A percentile compares a stretch with the other conserved stretches of the same genome.
phyloP scores from a whole-genome alignment of 2,113 vertebrate species.

The Trematomus loennbergii region DNA sequence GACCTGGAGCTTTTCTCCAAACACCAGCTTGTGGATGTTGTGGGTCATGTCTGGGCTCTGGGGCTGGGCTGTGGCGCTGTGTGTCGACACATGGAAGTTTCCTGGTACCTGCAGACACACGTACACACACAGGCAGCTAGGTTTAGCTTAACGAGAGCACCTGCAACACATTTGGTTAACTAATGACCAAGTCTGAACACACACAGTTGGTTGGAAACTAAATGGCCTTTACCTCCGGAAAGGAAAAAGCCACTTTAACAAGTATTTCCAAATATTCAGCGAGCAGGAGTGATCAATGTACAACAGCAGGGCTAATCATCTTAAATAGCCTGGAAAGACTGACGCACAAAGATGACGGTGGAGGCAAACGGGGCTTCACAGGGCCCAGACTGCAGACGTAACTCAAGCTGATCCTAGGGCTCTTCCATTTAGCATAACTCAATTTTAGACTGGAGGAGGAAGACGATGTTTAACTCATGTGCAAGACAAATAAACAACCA shows the following conservation, averaged over 20 bases:
- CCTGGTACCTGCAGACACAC: slow-evolving; percentile 89
- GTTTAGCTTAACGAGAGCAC: slow-evolving; percentile 3
- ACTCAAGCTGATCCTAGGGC: slow-evolving; percentile 22
- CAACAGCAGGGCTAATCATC: slow-evolving; percentile 72
- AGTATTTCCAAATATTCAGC: slow-evolving; percentile 34
- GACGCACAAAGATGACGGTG: slow-evolving; percentile 43
- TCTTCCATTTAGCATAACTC: slow-evolving; percentile 51
- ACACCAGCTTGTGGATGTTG: slow-evolving; percentile 94
- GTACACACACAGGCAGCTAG: neutral
- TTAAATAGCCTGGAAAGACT: slow-evolving; percentile 63
- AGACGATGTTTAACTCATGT: slow-evolving; percentile 23
- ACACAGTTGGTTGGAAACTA: slow-evolving; percentile 28
- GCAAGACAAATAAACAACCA: slow-evolving; percentile 35
- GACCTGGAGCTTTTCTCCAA: slow-evolving; percentile 95
- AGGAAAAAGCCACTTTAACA: slow-evolving; percentile 1
- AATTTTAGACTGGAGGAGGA: slow-evolving; percentile 45
- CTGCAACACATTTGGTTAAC: slow-evolving; percentile 54
- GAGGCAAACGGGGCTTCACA: slow-evolving; percentile 29
- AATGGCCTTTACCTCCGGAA: slow-evolving; percentile 34
- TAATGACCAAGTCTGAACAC: slow-evolving; percentile 18
- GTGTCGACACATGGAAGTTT: slow-evolving; percentile 98
- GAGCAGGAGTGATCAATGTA: slow-evolving; percentile 36
- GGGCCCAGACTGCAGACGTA: slow-evolving; percentile 37
- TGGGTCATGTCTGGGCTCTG: slow-evolving; percentile 98
- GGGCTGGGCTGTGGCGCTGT: slow-evolving; percentile 98